Evolutionary conservation across 1,140 invertebrate genomes (phyloP).

Genomic region (Leptinotarsa undecemlineata): DNA sequence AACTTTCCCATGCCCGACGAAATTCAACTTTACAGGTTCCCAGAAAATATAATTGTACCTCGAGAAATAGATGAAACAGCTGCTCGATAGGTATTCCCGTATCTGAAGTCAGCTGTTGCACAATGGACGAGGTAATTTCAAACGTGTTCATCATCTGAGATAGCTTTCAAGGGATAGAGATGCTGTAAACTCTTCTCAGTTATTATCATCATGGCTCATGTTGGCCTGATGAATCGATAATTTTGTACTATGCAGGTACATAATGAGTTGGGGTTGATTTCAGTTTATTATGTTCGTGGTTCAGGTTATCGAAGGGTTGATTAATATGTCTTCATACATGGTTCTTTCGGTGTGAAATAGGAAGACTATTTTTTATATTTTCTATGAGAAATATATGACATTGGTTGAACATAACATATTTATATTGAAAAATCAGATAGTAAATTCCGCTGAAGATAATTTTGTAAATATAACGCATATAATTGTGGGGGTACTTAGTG

Average conservation of each 20-base stretch:
- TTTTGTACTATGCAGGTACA: background rate
- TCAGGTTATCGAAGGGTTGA: too few relatives aligned
- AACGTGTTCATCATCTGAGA: conserved; percentile 7
- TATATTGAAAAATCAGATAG: too few relatives aligned
- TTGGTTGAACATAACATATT: too few relatives aligned
- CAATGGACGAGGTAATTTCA: background rate
- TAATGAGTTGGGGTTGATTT: background rate
- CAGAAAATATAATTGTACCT: conserved; percentile 2
- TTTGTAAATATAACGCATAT: too few relatives aligned
- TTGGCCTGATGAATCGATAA: background rate
- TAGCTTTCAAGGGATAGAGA: background rate
- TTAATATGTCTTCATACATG: too few relatives aligned
- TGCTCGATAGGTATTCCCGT: conserved; percentile 2
- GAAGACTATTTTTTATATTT: too few relatives aligned
- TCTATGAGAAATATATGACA: too few relatives aligned
- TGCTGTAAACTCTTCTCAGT: background rate
- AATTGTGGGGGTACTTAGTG: too few relatives aligned
- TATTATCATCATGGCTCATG: background rate
- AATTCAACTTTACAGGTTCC: background rate
- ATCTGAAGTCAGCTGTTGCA: conserved; percentile 1
- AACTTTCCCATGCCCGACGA: background rate
- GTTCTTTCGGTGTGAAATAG: too few relatives aligned
- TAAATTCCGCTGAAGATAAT: too few relatives aligned
- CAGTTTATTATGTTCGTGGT: too few relatives aligned
- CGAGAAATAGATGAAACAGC: background rate